These are phyloP conservation scores for Machimus rusticus DNA, from an alignment of 2,888 invertebrate species.

Conservation along the genomic window DNA sequence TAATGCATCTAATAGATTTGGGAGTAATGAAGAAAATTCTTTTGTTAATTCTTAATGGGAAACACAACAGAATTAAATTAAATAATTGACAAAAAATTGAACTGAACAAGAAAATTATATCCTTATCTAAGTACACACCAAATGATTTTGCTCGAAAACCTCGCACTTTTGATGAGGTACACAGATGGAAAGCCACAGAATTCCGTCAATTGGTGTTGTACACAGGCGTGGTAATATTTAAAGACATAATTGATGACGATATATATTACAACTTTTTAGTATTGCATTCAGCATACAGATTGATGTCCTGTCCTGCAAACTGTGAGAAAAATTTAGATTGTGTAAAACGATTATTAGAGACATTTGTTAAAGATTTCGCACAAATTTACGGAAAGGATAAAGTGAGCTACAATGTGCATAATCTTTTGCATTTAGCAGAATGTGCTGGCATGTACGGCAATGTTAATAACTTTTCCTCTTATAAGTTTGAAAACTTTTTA, in stretches of 20 bases:
- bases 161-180: constrained; percentile 45
- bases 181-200: constrained; percentile 46
- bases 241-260: constrained; percentile 46
- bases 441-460: background rate
- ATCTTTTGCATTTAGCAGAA: constrained; percentile 3
- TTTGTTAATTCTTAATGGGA: background rate
- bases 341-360: constrained; percentile 42
- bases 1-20: background rate
- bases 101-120: constrained; percentile 10
- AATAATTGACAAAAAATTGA: background rate
- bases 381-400: background rate
- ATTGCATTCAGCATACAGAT: constrained; percentile 35
- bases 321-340: constrained; percentile 33
- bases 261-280: constrained; percentile 43
- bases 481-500: constrained; percentile 17
- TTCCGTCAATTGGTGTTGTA: constrained; percentile 43
- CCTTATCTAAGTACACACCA: background rate
- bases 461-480: background rate
- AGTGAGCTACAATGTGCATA: constrained; percentile 14
- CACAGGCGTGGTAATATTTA: constrained; percentile 45
- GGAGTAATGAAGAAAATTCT: background rate
- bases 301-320: constrained; percentile 22
- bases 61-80: background rate
- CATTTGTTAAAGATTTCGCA: constrained; percentile 43
- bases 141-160: constrained; percentile 47